Conservation (phyloP, 2,797 vertebrate species). For the Morelia viridis region DNA sequence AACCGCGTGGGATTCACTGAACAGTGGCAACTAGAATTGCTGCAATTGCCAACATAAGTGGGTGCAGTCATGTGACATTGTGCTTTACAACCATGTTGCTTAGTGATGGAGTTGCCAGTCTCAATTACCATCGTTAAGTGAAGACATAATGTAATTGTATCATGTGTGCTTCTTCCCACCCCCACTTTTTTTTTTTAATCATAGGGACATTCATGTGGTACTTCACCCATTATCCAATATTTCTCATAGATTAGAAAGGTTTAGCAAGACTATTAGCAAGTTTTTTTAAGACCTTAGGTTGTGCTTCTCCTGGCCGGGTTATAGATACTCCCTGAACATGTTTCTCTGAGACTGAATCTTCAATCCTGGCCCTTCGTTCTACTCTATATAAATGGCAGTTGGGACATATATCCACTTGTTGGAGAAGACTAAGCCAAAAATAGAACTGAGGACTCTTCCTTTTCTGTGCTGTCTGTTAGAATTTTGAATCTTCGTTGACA, state of each 20-base stretch:
- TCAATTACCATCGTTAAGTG: neutral
- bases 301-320: too few species aligned
- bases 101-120: neutral
- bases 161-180: neutral
- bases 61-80: neutral
- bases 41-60: neutral
- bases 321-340: too few species aligned
- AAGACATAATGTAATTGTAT: neutral
- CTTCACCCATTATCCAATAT: too few species aligned
- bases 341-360: neutral
- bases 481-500: too few species aligned
- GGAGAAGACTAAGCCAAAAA: too few species aligned
- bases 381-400: neutral
- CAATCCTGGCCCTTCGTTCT: neutral
- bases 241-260: too few species aligned
- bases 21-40: neutral
- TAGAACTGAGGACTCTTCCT: too few species aligned
- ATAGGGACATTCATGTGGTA: too few species aligned
- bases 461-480: too few species aligned
- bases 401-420: too few species aligned
- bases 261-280: too few species aligned
- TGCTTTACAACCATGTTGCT: neutral
- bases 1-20: neutral
- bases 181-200: neutral
- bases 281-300: too few species aligned